These are phyloP conservation scores for Chelonia mydas DNA, from an alignment of 2,797 vertebrate genomes.

Conservation along the genomic window DNA sequence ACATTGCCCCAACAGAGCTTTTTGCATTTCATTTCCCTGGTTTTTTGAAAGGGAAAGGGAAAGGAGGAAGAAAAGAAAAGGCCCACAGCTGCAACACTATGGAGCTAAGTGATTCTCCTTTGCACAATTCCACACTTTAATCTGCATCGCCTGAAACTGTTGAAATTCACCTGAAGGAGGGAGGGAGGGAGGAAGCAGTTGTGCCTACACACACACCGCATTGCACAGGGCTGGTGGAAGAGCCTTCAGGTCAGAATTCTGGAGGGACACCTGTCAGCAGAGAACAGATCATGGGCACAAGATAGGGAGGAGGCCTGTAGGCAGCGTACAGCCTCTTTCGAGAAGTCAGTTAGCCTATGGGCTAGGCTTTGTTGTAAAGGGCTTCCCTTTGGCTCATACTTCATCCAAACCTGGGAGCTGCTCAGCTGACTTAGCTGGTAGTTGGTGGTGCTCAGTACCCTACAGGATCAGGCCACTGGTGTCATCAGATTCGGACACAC, in stretches of 20 bases:
- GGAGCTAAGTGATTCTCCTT: rapidly evolving
- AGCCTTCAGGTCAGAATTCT: background rate
- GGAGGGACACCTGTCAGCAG: too few relatives aligned
- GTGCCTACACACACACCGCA: background rate
- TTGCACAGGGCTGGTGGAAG: background rate
- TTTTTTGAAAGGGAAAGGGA: background rate
- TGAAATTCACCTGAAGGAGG: background rate
- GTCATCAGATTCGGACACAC: background rate
- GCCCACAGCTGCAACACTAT: background rate
- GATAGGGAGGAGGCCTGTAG: background rate
- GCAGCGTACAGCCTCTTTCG: background rate
- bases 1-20: too few relatives aligned
- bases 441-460: background rate
- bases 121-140: background rate
- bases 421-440: rapidly evolving
- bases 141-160: background rate
- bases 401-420: background rate
- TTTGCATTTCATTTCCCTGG: background rate
- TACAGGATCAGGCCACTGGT: background rate
- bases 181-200: background rate
- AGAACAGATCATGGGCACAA: background rate
- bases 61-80: background rate
- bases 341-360: background rate
- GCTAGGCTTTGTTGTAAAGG: background rate
- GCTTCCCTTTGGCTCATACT: background rate